Evolutionary conservation across 2,888 invertebrate genomes (phyloP).

Genomic region (Leptinotarsa peninsularis): DNA sequence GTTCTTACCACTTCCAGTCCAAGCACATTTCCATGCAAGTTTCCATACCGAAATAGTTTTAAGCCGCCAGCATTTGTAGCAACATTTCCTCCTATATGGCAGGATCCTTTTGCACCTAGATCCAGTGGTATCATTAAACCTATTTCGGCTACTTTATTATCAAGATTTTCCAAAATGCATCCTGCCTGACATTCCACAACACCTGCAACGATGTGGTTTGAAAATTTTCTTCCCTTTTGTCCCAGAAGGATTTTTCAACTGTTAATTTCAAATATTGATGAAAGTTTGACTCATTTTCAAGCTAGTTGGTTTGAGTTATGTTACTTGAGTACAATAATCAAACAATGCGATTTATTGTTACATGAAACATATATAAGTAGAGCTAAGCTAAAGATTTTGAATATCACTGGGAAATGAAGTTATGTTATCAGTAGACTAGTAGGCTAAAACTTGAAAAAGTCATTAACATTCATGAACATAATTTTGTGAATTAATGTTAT

Average conservation of each 20-base stretch:
- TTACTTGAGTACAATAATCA: no score
- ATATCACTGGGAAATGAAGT: no score
- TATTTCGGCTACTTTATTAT: constrained; percentile 76
- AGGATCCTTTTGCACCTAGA: constrained; percentile 94
- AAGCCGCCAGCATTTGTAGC: constrained; percentile 98
- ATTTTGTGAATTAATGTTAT: no score
- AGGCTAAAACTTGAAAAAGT: no score
- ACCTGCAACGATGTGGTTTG: constrained; percentile 66
- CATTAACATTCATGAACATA: no score
- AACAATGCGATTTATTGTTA: no score
- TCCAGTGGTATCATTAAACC: constrained; percentile 93
- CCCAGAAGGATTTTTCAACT: neutral
- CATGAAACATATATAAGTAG: no score
- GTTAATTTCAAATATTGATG: no score
- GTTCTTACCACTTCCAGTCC: constrained; percentile 88
- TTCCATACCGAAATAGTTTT: constrained; percentile 91
- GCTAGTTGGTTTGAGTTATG: no score
- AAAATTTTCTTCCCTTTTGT: neutral
- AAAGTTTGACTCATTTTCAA: no score
- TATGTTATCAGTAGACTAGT: no score
- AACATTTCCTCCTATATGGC: constrained; percentile 94
- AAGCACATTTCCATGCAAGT: constrained; percentile 88
- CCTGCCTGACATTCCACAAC: constrained; percentile 88
- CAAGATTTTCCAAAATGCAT: constrained; percentile 87
- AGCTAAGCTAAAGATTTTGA: no score